These are phyloP conservation scores for Pelodiscus sinensis DNA, from an alignment of 2,113 vertebrate genomes.

Conservation along the genomic window DNA sequence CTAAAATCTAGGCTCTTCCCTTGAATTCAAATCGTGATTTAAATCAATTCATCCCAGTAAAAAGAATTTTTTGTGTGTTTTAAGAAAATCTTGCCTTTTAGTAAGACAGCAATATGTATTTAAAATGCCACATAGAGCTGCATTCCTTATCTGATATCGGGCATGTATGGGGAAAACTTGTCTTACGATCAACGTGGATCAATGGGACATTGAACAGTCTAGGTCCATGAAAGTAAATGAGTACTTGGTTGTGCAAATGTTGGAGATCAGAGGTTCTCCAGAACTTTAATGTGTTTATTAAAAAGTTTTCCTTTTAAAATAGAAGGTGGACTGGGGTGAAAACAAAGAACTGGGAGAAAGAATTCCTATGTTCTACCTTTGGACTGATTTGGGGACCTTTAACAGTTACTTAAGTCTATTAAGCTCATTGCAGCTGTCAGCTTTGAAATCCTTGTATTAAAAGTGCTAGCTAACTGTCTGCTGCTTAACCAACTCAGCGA, in stretches of 20 bases:
- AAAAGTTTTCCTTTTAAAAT: not conserved
- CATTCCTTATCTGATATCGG: not conserved
- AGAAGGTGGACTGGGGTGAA: not conserved
- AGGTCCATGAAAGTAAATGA: not conserved
- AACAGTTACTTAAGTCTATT: not conserved
- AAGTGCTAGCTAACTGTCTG: not conserved
- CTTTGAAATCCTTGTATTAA: not conserved
- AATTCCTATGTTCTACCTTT: not conserved
- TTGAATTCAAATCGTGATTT: not conserved
- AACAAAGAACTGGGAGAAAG: not conserved
- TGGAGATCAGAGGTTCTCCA: not conserved
- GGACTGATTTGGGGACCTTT: not conserved
- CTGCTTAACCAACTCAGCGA: not conserved
- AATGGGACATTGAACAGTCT: not conserved
- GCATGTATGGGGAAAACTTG: not conserved
- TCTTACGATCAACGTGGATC: not conserved
- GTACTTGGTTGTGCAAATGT: not conserved
- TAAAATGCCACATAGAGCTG: accelerated
- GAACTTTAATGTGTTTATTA: not conserved
- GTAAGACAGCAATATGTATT: not conserved
- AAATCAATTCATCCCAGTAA: not conserved
- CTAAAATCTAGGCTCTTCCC: not conserved
- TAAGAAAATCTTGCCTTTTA: not conserved
- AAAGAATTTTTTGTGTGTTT: not conserved
- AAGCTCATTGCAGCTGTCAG: not conserved